A percentile compares a stretch with the other conserved stretches of the same genome.
phyloP scores from a whole-genome alignment of 2,888 invertebrate species.

The Acrocera orbiculus region DNA sequence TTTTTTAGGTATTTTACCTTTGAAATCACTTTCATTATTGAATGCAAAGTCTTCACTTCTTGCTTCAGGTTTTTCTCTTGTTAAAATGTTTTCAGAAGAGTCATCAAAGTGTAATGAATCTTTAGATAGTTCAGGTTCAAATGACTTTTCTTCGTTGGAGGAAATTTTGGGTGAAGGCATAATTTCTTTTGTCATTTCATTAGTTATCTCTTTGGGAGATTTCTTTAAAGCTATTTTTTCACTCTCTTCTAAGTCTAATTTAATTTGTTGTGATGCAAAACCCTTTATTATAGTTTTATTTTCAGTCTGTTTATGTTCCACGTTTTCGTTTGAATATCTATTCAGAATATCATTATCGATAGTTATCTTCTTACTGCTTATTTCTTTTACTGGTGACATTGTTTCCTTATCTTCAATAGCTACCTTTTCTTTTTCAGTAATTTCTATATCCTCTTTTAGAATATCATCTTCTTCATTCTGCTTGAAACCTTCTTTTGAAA shows the following conservation, averaged over 20 bases:
- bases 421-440: not conserved
- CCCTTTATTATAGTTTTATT: no score
- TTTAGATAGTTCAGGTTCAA: no score
- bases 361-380: not conserved
- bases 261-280: no score
- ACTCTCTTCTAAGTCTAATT: no score
- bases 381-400: constrained; percentile 2
- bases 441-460: not conserved
- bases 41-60: no score
- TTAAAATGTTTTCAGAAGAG: no score
- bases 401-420: not conserved
- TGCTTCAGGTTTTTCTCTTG: no score
- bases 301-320: constrained; percentile 5
- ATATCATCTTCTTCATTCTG: not conserved
- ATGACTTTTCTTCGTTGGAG: no score
- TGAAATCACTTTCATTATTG: no score
- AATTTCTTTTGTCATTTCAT: constrained; percentile 15
- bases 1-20: no score
- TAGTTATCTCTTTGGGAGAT: constrained; percentile 13
- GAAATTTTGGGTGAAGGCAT: constrained; percentile 5
- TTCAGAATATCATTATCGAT: not conserved
- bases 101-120: no score
- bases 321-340: constrained; percentile 6
- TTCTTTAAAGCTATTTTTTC: no score
- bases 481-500: not conserved